phyloP scores from a whole-genome alignment of 92 coral and sea anemone genomes.

The Micromussa lordhowensis region DNA sequence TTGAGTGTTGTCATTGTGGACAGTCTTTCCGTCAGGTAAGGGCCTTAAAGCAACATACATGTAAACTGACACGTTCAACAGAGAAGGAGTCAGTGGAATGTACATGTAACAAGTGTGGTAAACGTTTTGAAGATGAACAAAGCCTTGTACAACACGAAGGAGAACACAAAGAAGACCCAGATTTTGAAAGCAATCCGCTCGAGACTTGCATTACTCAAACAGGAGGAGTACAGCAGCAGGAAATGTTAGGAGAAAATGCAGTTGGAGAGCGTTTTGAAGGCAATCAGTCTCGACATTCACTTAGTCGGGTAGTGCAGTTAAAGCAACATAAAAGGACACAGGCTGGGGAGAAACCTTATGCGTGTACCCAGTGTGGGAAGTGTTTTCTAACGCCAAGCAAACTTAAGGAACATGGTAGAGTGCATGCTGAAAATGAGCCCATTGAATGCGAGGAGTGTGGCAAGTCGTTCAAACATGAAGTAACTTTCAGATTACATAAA shows the following conservation, averaged over 20 bases:
- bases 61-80: not conserved
- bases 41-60: not conserved
- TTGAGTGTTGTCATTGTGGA: not conserved
- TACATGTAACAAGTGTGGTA: not conserved
- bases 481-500: not conserved
- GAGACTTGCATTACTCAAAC: not conserved
- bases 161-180: not conserved
- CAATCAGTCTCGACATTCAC: no score
- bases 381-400: not conserved
- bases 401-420: not conserved
- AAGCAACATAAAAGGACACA: conserved; percentile 68
- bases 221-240: not conserved
- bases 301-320: not conserved
- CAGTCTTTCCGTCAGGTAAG: not conserved
- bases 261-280: no score
- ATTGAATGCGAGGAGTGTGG: not conserved
- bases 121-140: not conserved
- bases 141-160: not conserved
- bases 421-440: not conserved
- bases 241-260: no score
- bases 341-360: not conserved
- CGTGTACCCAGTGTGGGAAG: conserved; percentile 4
- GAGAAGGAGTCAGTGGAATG: not conserved
- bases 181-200: not conserved
- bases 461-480: not conserved